Percentiles rank a stretch among this genome's conserved stretches.
Evolutionary conservation across 2,888 invertebrate species (phyloP).

Genomic region (Mylabris sibirica): DNA sequence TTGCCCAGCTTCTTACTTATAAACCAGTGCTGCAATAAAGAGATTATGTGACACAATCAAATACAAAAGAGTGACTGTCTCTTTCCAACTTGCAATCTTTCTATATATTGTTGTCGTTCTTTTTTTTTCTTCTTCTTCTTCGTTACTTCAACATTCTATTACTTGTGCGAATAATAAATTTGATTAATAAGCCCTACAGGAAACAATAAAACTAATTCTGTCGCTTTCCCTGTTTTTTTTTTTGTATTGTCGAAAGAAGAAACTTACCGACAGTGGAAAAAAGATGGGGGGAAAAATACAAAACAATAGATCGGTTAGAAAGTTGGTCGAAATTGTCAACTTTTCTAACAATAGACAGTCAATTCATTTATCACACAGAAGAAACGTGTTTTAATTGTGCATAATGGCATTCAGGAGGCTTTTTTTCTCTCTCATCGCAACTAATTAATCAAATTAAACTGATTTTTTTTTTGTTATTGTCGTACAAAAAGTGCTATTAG

Average conservation of each 20-base stretch:
- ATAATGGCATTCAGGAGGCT: background rate
- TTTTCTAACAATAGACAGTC: slow-evolving; percentile 1
- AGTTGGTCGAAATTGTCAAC: background rate
- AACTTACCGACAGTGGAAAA: slow-evolving; percentile 9
- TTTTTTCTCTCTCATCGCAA: background rate
- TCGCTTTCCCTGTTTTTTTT: background rate
- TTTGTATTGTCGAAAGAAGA: background rate
- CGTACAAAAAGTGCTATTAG: slow-evolving; percentile 22
- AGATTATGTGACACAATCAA: slow-evolving; percentile 38
- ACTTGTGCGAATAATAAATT: slow-evolving; percentile 40
- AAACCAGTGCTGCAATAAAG: slow-evolving; percentile 20
- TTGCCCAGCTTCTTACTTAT: slow-evolving; percentile 15
- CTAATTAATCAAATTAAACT: background rate
- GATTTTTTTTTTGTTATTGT: background rate
- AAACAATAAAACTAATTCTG: slow-evolving; percentile 43
- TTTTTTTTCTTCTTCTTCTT: background rate
- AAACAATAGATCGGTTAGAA: slow-evolving; percentile 2
- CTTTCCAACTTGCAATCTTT: slow-evolving; percentile 1
- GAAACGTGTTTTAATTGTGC: background rate
- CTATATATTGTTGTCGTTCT: background rate
- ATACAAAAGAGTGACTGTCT: slow-evolving; percentile 22
- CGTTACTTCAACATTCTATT: slow-evolving; percentile 19
- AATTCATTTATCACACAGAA: slow-evolving; percentile 8
- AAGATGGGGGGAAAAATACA: slow-evolving; percentile 8
- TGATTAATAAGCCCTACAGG: slow-evolving; percentile 39